Evolutionary conservation across 2,797 vertebrate genomes (phyloP), one percentile per base, ranked within the genome.

Genomic region (Salmo trutta): DNA sequence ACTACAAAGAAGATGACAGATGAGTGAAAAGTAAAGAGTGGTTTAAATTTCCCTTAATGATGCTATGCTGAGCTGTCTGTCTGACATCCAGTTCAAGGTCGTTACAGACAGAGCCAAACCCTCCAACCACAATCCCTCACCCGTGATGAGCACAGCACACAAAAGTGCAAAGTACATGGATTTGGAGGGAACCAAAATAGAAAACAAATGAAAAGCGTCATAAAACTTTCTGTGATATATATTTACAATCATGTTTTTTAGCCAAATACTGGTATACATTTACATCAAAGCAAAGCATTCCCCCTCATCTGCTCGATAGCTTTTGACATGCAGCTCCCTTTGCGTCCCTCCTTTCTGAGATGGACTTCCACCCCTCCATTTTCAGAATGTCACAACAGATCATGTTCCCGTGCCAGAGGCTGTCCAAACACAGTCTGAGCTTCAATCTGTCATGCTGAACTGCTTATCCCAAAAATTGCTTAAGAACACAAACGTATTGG

Each of bases 201-300:
- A 77, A 4, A 73, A 73, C 85, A 83, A 91, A 91, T 90, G 87
- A 92, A 92, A 91, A 90, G 90, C 87, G 84, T 89, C 82, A 86
- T 84, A 88, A 90, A 89, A 82, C 81, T 77, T 83, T 88, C 78
- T 88, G 87, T 90, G 84, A 87, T 21, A 85, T 89, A 82, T 93
- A 93, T 94, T 92, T 94, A 94, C 92, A 94, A 79, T 89, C 91
- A 83, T 74, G 65, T 72, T 79, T 71, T 78, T 41, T 81, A 87
- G 80, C 86, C 72, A 83, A 89, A 91, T 93, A 92, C 91, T 91
- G 84, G 90, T 94, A 93, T 92, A 91, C 8, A n/a, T 21, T 91
- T 93, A 94, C 89, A 93, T 90, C 88, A 90, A 94, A 93, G 93
- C 93, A 93, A 93, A 94, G 91, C 92, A 94, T 94, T 94, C 92